A percentile compares a stretch with the other conserved stretches of the same genome.
These are phyloP conservation scores for Tympanoctomys barrerae DNA, from an alignment of 2,797 vertebrate species.

Conservation along the genomic window DNA sequence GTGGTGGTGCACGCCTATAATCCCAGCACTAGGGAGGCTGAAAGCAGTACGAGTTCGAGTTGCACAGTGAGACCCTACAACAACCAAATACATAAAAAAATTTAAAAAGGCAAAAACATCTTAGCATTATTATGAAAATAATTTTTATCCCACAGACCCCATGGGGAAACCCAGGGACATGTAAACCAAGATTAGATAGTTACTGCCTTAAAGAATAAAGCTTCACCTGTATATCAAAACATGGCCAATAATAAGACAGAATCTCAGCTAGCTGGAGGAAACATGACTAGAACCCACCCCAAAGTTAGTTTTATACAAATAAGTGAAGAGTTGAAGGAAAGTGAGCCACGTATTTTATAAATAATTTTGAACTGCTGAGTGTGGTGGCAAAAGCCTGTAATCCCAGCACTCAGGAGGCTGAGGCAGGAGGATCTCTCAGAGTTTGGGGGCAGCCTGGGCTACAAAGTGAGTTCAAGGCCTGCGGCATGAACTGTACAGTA, in stretches of 20 bases:
- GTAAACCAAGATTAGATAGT: neutral
- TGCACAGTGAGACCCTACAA: too few species aligned
- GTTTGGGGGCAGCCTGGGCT: too few species aligned
- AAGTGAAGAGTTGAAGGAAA: constrained; percentile 18
- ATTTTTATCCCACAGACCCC: neutral
- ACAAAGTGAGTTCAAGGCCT: too few species aligned
- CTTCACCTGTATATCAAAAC: constrained; percentile 37
- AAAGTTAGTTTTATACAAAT: constrained; percentile 22
- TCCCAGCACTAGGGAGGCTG: too few species aligned
- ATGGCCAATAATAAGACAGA: neutral
- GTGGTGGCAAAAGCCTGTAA: too few species aligned
- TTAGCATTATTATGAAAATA: constrained; percentile 28
- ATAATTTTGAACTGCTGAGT: neutral
- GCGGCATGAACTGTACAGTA: too few species aligned
- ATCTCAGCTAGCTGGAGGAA: neutral
- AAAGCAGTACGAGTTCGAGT: too few species aligned
- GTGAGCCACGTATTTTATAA: neutral
- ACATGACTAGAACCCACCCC: neutral
- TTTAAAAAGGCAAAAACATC: constrained; percentile 17
- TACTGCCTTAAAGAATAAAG: constrained; percentile 10
- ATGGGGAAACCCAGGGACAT: neutral
- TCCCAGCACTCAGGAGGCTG: too few species aligned
- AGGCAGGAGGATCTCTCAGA: too few species aligned
- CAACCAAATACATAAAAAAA: too few species aligned
- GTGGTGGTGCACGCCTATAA: too few species aligned